phyloP scores from a whole-genome alignment of 2,888 invertebrate species.

The Anorthoa munda region DNA sequence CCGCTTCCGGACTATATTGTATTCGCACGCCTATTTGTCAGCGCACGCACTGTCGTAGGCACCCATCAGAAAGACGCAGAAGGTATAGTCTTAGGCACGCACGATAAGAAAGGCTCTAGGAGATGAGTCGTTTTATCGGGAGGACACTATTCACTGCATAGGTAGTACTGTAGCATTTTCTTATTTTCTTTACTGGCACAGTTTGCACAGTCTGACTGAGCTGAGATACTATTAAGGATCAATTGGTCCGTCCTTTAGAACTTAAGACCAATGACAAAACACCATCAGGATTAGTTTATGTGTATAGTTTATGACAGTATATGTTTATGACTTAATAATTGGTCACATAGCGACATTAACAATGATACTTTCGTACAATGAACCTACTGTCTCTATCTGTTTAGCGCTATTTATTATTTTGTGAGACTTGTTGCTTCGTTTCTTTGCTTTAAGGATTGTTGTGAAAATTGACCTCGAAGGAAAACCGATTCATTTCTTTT shows the following conservation, averaged over 20 bases:
- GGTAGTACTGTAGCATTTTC: background rate
- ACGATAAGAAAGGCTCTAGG: background rate
- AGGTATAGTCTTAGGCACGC: background rate
- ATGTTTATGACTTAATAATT: background rate
- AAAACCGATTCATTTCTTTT: conserved; percentile 40
- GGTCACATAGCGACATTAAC: background rate
- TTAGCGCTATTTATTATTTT: conserved; percentile 5
- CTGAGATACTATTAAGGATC: background rate
- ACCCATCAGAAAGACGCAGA: background rate
- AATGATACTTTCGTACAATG: background rate
- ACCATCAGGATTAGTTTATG: too few species aligned
- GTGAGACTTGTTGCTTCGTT: conserved; percentile 21
- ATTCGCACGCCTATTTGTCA: conserved; percentile 55
- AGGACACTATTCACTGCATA: background rate
- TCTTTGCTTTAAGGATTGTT: conserved; percentile 24
- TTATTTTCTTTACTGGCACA: background rate
- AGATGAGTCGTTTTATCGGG: background rate
- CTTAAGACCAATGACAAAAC: background rate
- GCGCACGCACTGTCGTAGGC: conserved; percentile 25
- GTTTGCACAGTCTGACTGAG: background rate
- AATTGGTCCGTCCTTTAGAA: background rate
- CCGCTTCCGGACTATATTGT: conserved; percentile 54
- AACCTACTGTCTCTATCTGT: conserved; percentile 6
- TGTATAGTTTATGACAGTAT: too few species aligned
- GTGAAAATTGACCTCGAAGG: conserved; percentile 53